phyloP scores from a whole-genome alignment of 2,888 invertebrate genomes.

The Ferdinandea cuprea region DNA sequence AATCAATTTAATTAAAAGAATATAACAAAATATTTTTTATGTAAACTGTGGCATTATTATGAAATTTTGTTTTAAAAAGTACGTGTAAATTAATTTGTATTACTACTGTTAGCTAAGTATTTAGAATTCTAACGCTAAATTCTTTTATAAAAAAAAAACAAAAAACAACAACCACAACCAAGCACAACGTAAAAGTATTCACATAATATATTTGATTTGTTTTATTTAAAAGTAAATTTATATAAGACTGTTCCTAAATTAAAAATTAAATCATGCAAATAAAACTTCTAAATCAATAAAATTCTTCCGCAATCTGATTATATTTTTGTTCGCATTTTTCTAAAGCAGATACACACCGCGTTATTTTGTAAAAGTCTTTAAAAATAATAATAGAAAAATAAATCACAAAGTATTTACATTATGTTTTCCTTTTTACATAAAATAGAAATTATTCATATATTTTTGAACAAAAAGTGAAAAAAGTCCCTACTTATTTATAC shows the following conservation, averaged over 20 bases:
- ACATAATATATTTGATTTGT: constrained; percentile 56
- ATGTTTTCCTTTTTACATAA: constrained; percentile 57
- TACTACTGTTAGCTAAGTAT: constrained; percentile 65
- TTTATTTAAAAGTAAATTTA: constrained; percentile 55
- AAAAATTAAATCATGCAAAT: constrained; percentile 52
- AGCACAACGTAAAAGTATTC: constrained; percentile 72
- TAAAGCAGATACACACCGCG: constrained; percentile 4
- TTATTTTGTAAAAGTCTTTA: constrained; percentile 17
- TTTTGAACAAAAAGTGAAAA: constrained; percentile 35
- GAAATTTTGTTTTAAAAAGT: constrained; percentile 58
- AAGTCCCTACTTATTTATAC: constrained; percentile 40
- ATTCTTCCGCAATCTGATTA: constrained; percentile 58
- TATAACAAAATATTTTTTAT: constrained; percentile 49
- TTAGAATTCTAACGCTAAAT: constrained; percentile 59
- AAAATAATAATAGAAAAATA: constrained; percentile 32
- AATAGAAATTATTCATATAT: constrained; percentile 48
- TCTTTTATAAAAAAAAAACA: constrained; percentile 39
- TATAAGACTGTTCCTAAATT: constrained; percentile 72
- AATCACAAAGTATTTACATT: constrained; percentile 59
- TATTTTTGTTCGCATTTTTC: constrained; percentile 70
- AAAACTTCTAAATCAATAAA: constrained; percentile 58
- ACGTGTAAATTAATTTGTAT: constrained; percentile 69
- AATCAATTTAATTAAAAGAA: constrained; percentile 59
- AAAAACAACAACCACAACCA: no score
- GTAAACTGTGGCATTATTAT: constrained; percentile 73